Base-by-base conservation (phyloP, 2,113 vertebrate genomes). In the Oryctolagus cuniculus region DNA sequence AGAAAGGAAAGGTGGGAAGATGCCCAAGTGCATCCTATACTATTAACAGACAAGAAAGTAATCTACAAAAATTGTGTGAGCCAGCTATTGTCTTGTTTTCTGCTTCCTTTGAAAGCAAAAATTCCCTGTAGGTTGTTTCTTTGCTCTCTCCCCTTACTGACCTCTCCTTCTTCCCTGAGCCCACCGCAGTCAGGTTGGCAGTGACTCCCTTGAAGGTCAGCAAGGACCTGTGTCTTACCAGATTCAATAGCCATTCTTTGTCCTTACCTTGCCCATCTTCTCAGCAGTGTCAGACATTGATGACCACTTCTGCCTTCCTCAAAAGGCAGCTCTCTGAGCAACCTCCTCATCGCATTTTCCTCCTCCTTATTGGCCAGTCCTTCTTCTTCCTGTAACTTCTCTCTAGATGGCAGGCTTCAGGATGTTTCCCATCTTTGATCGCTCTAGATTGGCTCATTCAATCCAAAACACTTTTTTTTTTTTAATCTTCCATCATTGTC, bases 1-100 rank as follows among this genome's bases (percentile, higher is more conserved):
- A 91, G 6, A 61, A 80, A 51, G 38, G 34, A 91, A 69, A 66
- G 21, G 11, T 31, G 17, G 74, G 2, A 17, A 67, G 36, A 55
- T 91, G 9, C 55, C 80, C 55, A 77, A 13, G 17, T 73, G 15
- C 6, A 80, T 5, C 13, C 25, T 88, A 16, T 88, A 53, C n/a
- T 58, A 73, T 9, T 49, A 64, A 49, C 17, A 95, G 22, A 74
- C 9, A 89, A 88, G 49, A 58, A 84, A 55, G 58, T 19, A 82
- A 86, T 75, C 22, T 63, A 88, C 58, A 61, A 67, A 89, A 70
- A 16, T 75, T 94, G 74, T 89, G 15, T 86, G 69, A 86, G 55
- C n/a, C 24, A 74, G 10, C 24, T 91, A 21, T 58, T 70, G 22
- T 82, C 51, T 58, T 53, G 10, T 61, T 70, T 87, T 38, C 77